A percentile compares a stretch with the other conserved stretches of the same genome.
phyloP scores from a whole-genome alignment of 53 echinoderm and acorn worm genomes.

The Mesocentrotus franciscanus region DNA sequence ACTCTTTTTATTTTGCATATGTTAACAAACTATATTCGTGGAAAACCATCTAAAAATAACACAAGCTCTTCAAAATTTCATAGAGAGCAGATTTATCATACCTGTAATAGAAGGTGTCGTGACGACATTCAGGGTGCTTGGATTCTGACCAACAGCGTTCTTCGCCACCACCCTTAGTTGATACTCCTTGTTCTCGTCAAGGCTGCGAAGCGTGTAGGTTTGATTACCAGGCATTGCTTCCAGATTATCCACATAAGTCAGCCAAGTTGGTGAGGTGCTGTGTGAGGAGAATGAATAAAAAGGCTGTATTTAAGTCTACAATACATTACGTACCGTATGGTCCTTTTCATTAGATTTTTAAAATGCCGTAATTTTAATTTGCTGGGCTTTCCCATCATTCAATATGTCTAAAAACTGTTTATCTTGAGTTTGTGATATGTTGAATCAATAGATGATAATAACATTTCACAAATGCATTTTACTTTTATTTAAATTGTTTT shows the following conservation, averaged over 20 bases:
- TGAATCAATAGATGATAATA: no score
- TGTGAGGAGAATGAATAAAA: neutral
- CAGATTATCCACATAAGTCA: conserved; percentile 77
- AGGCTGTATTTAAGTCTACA: conserved; percentile 15
- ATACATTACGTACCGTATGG: neutral
- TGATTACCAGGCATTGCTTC: conserved; percentile 63
- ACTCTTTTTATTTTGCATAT: no score
- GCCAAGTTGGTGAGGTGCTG: conserved; percentile 71
- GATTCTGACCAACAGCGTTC: conserved; percentile 70
- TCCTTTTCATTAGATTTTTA: neutral
- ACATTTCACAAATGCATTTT: no score
- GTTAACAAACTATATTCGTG: no score
- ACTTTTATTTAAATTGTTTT: no score
- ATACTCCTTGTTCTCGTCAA: conserved; percentile 80
- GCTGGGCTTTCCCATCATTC: neutral
- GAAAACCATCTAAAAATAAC: neutral
- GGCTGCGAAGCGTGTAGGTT: conserved; percentile 27
- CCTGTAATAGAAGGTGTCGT: conserved; percentile 88
- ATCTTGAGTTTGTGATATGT: no score
- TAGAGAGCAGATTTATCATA: neutral
- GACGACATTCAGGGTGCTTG: conserved; percentile 60
- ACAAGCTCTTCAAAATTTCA: neutral
- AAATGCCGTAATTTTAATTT: neutral
- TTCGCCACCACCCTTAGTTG: conserved; percentile 80
- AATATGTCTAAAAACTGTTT: neutral